Evolutionary conservation across 2,113 vertebrate genomes (phyloP).

Genomic region (Ictalurus furcatus): DNA sequence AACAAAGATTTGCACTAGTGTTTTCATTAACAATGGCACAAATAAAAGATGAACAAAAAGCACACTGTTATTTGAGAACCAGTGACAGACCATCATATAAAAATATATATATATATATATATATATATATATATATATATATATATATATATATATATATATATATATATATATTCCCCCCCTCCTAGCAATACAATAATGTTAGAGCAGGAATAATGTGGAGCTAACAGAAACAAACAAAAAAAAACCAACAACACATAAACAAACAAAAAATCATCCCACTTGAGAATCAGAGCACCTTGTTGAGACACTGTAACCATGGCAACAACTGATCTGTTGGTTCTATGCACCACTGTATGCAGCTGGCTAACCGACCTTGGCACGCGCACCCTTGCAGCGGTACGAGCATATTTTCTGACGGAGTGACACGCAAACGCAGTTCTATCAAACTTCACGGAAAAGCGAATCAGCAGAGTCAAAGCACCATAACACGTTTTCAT

Average conservation of each 20-base stretch:
- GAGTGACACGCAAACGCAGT: background rate
- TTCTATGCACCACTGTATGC: background rate
- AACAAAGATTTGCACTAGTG: background rate
- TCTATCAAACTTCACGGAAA: slow-evolving; percentile 23
- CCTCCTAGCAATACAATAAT: background rate
- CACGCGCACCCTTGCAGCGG: background rate
- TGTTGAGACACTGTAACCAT: background rate
- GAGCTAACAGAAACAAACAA: too few relatives aligned
- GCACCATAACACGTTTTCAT: slow-evolving; percentile 46
- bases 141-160: too few relatives aligned
- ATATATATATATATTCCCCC: too few relatives aligned
- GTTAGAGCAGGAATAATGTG: background rate
- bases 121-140: too few relatives aligned
- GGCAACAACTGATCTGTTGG: background rate
- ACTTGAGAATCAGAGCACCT: background rate
- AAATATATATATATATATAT: too few relatives aligned
- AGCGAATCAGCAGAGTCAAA: slow-evolving; percentile 11
- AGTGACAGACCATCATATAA: background rate
- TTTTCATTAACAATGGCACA: background rate
- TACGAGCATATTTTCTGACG: slow-evolving; percentile 2
- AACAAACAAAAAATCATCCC: too few relatives aligned
- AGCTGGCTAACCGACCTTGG: slow-evolving; percentile 17
- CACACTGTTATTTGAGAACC: background rate
- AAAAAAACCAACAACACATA: too few relatives aligned
- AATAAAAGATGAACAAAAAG: background rate